phyloP scores from a whole-genome alignment of 1,140 invertebrate genomes.

The Drosophila watanabei region DNA sequence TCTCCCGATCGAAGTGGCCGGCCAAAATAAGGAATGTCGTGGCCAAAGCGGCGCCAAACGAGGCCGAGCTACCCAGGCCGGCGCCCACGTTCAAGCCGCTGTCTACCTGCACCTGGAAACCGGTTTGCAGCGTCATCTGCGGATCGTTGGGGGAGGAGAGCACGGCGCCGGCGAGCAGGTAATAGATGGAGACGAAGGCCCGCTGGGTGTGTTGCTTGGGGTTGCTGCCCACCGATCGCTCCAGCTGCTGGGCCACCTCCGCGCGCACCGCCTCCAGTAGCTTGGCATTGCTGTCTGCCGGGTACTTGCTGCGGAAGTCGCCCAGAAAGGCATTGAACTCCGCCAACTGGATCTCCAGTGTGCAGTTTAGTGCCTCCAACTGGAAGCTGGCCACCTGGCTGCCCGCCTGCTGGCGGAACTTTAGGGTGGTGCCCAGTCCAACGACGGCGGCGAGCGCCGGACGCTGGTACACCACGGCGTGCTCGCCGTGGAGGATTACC shows the following conservation, averaged over 20 bases:
- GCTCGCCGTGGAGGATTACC: conserved; percentile 98
- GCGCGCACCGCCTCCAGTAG: conserved; percentile 85
- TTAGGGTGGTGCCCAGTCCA: conserved; percentile 90
- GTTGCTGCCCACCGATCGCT: conserved; percentile 86
- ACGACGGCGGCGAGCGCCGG: conserved; percentile 95
- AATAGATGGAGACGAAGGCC: conserved; percentile 84
- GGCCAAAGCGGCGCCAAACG: conserved; percentile 93
- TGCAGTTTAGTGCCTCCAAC: conserved; percentile 76
- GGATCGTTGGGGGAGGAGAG: conserved; percentile 61
- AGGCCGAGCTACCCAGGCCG: conserved; percentile 96
- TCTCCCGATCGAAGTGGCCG: conserved; percentile 73
- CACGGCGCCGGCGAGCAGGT: conserved; percentile 72
- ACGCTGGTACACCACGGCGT: conserved; percentile 98
- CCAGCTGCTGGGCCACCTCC: conserved; percentile 89
- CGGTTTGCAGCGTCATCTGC: conserved; percentile 52
- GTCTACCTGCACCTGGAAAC: conserved; percentile 86
- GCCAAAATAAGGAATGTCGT: conserved; percentile 88
- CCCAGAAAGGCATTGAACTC: conserved; percentile 76
- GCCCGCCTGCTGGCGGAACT: conserved; percentile 37
- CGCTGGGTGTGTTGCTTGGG: conserved; percentile 85
- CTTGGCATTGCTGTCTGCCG: conserved; percentile 68
- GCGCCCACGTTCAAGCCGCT: conserved; percentile 89
- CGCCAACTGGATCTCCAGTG: conserved; percentile 70
- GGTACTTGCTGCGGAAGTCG: conserved; percentile 69
- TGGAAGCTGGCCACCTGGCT: conserved; percentile 69